Conservation (phyloP, 2,797 vertebrate species). For the Rhynchotus rufescens region DNA sequence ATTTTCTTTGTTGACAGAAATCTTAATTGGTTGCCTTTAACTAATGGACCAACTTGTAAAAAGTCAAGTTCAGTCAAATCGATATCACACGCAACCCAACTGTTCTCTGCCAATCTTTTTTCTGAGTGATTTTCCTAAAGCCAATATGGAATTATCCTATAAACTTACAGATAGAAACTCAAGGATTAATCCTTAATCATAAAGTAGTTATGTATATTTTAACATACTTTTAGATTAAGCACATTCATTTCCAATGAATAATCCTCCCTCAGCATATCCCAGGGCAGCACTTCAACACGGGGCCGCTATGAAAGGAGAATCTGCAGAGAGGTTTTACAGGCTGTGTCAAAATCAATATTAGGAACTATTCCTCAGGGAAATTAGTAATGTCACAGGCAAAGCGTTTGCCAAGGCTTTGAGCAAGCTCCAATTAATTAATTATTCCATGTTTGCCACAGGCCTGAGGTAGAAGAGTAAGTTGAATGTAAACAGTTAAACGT, state of each 20-base stretch:
- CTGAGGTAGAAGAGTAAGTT: not conserved
- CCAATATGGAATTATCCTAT: not conserved
- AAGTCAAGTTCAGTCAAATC: not conserved
- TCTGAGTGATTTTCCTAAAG: not conserved
- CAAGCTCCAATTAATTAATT: conserved; percentile 47
- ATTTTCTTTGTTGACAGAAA: not conserved
- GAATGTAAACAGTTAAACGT: not conserved
- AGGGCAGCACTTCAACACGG: conserved; percentile 12
- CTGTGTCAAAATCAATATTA: conserved; percentile 52
- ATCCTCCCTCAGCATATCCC: not conserved
- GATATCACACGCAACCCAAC: not conserved
- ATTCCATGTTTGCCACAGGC: conserved; percentile 17
- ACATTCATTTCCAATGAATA: conserved; percentile 26
- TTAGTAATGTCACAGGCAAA: conserved; percentile 58
- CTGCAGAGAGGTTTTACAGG: conserved; percentile 9
- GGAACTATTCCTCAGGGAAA: conserved; percentile 71
- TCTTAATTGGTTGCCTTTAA: conserved; percentile 4
- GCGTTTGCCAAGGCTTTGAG: conserved; percentile 15
- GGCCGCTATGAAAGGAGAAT: conserved; percentile 11
- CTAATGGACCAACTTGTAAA: not conserved
- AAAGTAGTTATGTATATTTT: conserved; percentile 11
- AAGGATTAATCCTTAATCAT: conserved; percentile 23
- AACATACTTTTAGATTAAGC: conserved; percentile 24
- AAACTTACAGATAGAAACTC: not conserved
- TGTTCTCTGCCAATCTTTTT: not conserved